Percentiles rank a stretch among this genome's conserved stretches.
phyloP scores from a whole-genome alignment of 2,113 vertebrate species.

The Sardina pilchardus region DNA sequence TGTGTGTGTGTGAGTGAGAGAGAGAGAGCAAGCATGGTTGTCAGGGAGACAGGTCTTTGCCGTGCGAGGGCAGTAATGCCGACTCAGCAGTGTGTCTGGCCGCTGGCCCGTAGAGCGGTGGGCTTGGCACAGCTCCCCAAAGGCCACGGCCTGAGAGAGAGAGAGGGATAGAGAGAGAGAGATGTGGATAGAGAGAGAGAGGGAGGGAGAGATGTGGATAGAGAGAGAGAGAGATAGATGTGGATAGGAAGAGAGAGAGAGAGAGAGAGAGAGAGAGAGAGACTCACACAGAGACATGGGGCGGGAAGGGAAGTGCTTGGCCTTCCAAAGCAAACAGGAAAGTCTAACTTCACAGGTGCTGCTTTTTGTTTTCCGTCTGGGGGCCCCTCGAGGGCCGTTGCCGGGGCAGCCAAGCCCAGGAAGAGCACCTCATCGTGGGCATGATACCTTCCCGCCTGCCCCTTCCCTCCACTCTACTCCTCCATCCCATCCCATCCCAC shows the following conservation, averaged over 20 bases:
- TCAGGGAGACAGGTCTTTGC: conserved; percentile 26
- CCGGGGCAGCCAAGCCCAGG: conserved; percentile 33
- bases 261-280: background rate
- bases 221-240: background rate
- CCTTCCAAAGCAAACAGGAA: conserved; percentile 76
- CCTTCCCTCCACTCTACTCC: background rate
- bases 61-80: conserved; percentile 54
- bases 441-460: background rate
- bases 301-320: conserved; percentile 53
- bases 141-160: conserved; percentile 45
- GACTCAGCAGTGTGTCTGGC: conserved; percentile 53
- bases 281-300: too few species aligned
- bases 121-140: conserved; percentile 42
- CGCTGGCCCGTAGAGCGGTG: conserved; percentile 26
- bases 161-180: conserved; percentile 20
- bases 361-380: conserved; percentile 56
- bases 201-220: background rate
- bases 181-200: conserved; percentile 42
- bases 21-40: background rate
- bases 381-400: conserved; percentile 46
- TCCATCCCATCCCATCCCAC: background rate
- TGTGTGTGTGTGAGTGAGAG: background rate
- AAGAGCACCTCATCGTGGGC: background rate
- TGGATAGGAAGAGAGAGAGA: background rate
- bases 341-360: conserved; percentile 71